Percentiles rank a stretch among this genome's conserved stretches.
Conservation (phyloP, 2,797 vertebrate species). For the Gadopsis bispinosus region DNA sequence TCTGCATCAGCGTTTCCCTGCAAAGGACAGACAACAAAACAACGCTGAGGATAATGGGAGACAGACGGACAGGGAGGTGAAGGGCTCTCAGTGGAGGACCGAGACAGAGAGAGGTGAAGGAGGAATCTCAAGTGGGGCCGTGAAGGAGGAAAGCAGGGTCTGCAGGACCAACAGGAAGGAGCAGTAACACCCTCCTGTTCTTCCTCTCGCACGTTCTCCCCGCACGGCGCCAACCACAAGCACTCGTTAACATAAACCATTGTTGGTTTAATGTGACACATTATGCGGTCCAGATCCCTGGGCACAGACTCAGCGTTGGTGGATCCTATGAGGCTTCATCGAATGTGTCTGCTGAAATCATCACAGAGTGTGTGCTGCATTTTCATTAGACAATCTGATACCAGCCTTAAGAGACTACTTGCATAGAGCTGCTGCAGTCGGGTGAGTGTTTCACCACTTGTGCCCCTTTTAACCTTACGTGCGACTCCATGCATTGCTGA, state of each 20-base stretch:
- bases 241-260: conserved; percentile 24
- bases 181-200: conserved; percentile 3
- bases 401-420: not conserved
- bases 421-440: not conserved
- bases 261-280: conserved; percentile 27
- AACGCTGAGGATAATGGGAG: conserved; percentile 3
- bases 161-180: too few relatives aligned
- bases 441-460: not conserved
- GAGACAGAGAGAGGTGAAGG: conserved; percentile 1
- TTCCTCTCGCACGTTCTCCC: not conserved
- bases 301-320: not conserved
- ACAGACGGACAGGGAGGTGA: not conserved
- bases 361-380: not conserved
- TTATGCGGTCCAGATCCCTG: conserved; percentile 17
- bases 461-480: not conserved
- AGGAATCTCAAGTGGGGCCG: not conserved
- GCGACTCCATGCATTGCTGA: not conserved
- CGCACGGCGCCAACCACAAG: not conserved
- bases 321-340: not conserved
- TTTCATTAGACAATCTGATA: conserved; percentile 5
- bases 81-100: not conserved
- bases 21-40: conserved; percentile 31
- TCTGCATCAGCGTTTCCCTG: conserved; percentile 39
- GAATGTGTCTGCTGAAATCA: not conserved
- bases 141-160: not conserved